These are phyloP conservation scores for Sycophila texana DNA, from an alignment of 2,888 invertebrate genomes.

Conservation along the genomic window DNA sequence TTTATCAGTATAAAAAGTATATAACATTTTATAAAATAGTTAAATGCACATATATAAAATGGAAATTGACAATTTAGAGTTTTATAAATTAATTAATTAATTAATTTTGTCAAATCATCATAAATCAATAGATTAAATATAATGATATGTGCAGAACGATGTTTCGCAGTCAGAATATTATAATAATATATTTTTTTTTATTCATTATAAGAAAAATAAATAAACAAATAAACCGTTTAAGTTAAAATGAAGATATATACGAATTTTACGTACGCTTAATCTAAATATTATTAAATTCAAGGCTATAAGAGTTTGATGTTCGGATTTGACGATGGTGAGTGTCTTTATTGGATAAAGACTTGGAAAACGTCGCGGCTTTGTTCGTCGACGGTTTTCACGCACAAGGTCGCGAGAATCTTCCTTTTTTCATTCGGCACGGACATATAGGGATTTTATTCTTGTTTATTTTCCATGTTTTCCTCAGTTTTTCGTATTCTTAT, in stretches of 20 bases:
- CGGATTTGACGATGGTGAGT: background rate
- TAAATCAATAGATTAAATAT: no score
- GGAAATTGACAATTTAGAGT: no score
- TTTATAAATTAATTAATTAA: no score
- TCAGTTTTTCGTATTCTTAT: background rate
- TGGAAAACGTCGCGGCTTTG: constrained; percentile 41
- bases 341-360: constrained; percentile 36
- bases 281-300: constrained; percentile 28
- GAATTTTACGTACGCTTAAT: background rate
- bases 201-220: no score
- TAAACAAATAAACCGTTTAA: no score
- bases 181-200: no score
- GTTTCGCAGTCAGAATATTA: no score
- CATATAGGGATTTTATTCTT: background rate
- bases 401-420: constrained; percentile 35
- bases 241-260: background rate
- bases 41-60: no score
- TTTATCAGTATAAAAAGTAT: no score
- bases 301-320: background rate
- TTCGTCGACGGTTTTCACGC: constrained; percentile 23
- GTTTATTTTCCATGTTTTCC: background rate
- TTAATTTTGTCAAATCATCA: no score
- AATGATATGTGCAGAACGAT: no score
- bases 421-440: constrained; percentile 42
- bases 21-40: no score